phyloP scores from a whole-genome alignment of 2,113 vertebrate genomes.

The Thomomys bottae region DNA sequence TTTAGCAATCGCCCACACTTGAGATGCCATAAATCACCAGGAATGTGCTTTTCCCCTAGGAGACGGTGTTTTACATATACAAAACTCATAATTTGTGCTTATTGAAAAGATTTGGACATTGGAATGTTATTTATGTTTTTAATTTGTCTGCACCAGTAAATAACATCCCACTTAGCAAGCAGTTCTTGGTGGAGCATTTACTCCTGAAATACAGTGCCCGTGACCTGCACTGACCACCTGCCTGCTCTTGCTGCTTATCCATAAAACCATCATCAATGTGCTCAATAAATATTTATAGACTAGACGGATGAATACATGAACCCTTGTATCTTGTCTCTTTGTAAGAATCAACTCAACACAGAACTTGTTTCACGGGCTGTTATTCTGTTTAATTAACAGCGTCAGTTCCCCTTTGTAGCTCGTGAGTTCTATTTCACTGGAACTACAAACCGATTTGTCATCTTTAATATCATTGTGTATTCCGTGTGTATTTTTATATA shows the following conservation, averaged over 20 bases:
- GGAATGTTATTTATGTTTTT: constrained; percentile 85
- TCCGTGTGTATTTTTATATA: constrained; percentile 35
- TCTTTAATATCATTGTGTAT: constrained; percentile 19
- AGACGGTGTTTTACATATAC: constrained; percentile 82
- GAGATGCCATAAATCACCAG: constrained; percentile 78
- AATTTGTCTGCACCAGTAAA: constrained; percentile 84
- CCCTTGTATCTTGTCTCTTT: constrained; percentile 60
- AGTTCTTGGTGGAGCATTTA: constrained; percentile 57
- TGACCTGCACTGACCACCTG: constrained; percentile 51
- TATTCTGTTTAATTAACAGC: constrained; percentile 60
- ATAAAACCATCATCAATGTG: constrained; percentile 66
- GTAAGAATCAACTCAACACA: constrained; percentile 52
- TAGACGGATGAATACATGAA: constrained; percentile 31
- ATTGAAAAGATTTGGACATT: constrained; percentile 84
- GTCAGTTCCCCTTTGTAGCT: constrained; percentile 36
- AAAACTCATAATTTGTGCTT: constrained; percentile 85
- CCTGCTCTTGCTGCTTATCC: constrained; percentile 20
- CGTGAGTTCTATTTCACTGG: constrained; percentile 61
- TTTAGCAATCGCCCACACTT: constrained; percentile 47
- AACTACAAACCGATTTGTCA: constrained; percentile 50
- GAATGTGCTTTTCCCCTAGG: constrained; percentile 75
- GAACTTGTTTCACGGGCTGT: constrained; percentile 42
- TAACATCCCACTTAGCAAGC: constrained; percentile 71
- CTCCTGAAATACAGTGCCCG: constrained; percentile 65
- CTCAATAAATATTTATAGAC: constrained; percentile 69